Evolutionary conservation across 2,113 vertebrate species (phyloP).

Genomic region (Carassius auratus): DNA sequence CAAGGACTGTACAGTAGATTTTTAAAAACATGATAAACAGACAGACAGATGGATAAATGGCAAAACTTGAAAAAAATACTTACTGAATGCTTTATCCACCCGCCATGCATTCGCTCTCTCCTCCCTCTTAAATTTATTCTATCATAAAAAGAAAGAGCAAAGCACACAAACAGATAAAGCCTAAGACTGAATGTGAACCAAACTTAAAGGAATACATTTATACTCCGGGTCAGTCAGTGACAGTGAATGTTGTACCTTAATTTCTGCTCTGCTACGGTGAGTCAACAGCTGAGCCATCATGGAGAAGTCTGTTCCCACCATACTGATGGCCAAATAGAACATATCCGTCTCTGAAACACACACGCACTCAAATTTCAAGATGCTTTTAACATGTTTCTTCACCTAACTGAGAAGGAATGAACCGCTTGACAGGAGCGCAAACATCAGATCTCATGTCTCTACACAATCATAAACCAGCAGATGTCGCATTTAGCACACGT

Average conservation of each 20-base stretch:
- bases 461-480: conserved; percentile 1
- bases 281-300: conserved; percentile 85
- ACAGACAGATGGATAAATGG: neutral
- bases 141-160: conserved; percentile 13
- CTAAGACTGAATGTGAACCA: no score
- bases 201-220: neutral
- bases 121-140: conserved; percentile 90
- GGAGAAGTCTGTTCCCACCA: conserved; percentile 90
- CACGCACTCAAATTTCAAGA: neutral
- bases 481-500: neutral
- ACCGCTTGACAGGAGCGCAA: neutral
- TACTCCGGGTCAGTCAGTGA: neutral
- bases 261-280: conserved; percentile 83
- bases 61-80: conserved; percentile 58
- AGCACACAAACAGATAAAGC: neutral
- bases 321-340: conserved; percentile 90
- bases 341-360: conserved; percentile 84
- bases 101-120: conserved; percentile 85
- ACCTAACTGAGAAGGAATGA: neutral
- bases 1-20: conserved; percentile 28
- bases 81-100: conserved; percentile 90
- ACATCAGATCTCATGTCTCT: neutral
- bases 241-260: conserved; percentile 77
- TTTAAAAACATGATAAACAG: neutral
- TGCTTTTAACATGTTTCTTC: neutral